phyloP scores from a whole-genome alignment of 2,113 vertebrate species.

The Alouatta palliata region DNA sequence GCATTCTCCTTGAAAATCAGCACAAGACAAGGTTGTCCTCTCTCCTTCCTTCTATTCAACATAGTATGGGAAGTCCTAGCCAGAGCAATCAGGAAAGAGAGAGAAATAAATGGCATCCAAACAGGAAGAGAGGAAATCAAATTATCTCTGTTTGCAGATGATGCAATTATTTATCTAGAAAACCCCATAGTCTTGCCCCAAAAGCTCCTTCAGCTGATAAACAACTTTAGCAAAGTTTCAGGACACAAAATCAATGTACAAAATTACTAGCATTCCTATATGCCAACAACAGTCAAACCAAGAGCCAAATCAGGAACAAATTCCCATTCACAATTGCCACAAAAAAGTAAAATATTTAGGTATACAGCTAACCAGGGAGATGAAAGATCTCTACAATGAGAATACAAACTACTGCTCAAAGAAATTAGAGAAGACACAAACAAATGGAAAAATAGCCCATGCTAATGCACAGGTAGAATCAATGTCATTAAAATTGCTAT shows the following conservation, averaged over 20 bases:
- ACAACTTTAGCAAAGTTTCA: too few species aligned
- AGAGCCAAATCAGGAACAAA: neutral
- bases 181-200: too few species aligned
- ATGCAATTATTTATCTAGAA: too few species aligned
- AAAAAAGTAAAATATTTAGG: neutral
- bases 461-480: neutral
- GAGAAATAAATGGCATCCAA: too few species aligned
- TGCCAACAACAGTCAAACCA: neutral
- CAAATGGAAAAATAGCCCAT: neutral
- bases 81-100: too few species aligned
- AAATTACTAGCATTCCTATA: neutral
- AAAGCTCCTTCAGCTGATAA: too few species aligned
- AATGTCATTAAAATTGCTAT: neutral
- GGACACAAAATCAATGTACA: neutral
- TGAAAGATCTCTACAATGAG: neutral
- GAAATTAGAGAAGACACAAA: neutral
- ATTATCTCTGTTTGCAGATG: too few species aligned
- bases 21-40: too few species aligned
- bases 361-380: neutral
- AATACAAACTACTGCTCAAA: neutral
- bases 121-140: too few species aligned
- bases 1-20: too few species aligned
- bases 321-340: neutral
- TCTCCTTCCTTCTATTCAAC: too few species aligned
- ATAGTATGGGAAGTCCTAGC: too few species aligned